These are phyloP conservation scores for Falco peregrinus DNA, from an alignment of 2,797 vertebrate genomes.

Conservation along the genomic window DNA sequence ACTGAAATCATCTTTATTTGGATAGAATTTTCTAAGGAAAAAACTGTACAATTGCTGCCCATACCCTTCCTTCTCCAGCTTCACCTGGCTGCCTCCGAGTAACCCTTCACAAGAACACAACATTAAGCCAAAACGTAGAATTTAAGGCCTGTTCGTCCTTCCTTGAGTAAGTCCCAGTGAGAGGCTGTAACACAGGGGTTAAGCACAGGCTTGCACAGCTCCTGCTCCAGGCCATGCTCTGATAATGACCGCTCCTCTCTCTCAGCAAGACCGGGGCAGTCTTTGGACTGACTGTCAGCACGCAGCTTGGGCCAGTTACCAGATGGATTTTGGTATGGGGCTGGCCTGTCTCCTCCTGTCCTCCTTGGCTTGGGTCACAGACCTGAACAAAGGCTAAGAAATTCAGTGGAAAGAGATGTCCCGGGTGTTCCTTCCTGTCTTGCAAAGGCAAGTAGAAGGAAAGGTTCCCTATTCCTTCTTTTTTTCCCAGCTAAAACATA, in stretches of 20 bases:
- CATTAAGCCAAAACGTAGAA: background rate
- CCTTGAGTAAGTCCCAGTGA: background rate
- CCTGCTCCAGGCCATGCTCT: background rate
- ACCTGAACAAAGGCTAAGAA: background rate
- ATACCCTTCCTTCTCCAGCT: background rate
- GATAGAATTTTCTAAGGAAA: background rate
- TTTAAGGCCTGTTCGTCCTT: background rate
- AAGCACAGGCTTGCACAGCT: background rate
- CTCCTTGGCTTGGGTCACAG: background rate
- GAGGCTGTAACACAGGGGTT: background rate
- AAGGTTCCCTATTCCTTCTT: background rate
- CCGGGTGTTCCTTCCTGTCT: background rate
- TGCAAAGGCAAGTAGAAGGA: background rate
- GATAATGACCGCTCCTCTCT: accelerated
- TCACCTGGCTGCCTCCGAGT: background rate
- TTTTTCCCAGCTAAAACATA: background rate
- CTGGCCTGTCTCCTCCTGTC: background rate
- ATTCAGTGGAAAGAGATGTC: background rate
- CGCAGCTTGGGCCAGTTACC: background rate
- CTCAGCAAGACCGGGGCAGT: accelerated
- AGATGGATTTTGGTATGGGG: background rate
- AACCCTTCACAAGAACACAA: background rate
- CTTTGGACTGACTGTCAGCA: background rate
- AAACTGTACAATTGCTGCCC: background rate
- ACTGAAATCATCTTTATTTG: background rate